A percentile compares a stretch with the other conserved stretches of the same genome.
phyloP scores from a whole-genome alignment of 2,113 vertebrate species.

The Corythornis cristatus region DNA sequence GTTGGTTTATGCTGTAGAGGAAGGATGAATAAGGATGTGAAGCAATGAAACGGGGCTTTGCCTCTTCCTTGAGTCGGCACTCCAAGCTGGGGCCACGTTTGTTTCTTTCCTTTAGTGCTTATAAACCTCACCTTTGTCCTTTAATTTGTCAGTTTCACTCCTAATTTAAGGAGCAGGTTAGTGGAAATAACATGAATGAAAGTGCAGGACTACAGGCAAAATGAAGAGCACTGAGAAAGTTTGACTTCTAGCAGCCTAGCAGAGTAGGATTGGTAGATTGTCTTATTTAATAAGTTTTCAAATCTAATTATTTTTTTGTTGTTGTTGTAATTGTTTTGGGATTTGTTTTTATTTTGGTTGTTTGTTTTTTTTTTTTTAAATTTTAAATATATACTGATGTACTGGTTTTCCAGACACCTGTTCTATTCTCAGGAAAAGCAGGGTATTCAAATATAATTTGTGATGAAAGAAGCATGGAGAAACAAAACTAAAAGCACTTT shows the following conservation, averaged over 20 bases:
- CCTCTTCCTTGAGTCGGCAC: not conserved
- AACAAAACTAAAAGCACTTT: not conserved
- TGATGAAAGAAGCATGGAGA: not conserved
- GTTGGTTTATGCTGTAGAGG: not conserved
- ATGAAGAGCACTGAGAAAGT: not conserved
- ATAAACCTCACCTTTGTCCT: not conserved
- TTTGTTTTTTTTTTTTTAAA: not conserved
- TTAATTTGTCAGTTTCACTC: not conserved
- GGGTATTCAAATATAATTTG: not conserved
- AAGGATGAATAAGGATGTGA: not conserved
- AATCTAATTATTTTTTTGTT: rapidly evolving
- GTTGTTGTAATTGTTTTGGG: not conserved
- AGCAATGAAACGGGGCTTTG: not conserved
- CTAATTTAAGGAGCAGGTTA: not conserved
- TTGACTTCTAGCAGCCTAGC: not conserved
- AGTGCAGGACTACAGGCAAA: not conserved
- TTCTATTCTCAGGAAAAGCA: not conserved
- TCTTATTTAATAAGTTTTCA: not conserved
- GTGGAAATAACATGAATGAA: not conserved
- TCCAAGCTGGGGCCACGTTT: not conserved
- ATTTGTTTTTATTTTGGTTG: not conserved
- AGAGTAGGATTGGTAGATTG: not conserved
- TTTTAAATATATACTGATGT: not conserved
- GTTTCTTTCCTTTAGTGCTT: rapidly evolving
- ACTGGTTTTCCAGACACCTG: not conserved